phyloP scores from a whole-genome alignment of 2,797 vertebrate genomes.

The Halcyon chelicuti region DNA sequence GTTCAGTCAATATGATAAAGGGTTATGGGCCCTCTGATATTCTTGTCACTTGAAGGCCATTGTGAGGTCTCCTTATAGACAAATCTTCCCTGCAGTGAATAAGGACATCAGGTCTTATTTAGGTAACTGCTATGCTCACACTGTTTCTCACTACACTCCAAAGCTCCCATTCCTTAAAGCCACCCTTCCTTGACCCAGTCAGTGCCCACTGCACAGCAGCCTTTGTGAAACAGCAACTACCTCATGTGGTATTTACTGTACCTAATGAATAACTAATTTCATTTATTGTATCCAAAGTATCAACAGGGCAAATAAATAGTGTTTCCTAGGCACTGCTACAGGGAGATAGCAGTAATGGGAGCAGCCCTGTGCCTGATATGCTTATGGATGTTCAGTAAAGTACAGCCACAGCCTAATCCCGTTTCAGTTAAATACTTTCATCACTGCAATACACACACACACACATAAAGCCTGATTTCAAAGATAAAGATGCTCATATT shows the following conservation, averaged over 20 bases:
- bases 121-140: background rate
- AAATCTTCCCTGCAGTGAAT: background rate
- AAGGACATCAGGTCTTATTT: background rate
- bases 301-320: background rate
- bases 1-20: background rate
- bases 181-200: background rate
- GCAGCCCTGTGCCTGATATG: background rate
- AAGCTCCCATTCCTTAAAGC: background rate
- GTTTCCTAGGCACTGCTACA: background rate
- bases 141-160: background rate
- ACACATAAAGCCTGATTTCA: background rate
- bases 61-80: background rate
- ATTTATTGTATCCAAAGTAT: background rate
- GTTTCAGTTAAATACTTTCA: background rate
- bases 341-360: background rate
- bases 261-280: background rate
- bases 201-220: background rate
- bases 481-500: background rate
- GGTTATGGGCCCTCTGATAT: background rate
- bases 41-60: background rate
- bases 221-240: background rate
- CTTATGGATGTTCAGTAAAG: background rate
- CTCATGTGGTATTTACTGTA: background rate
- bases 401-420: background rate
- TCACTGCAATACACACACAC: background rate